Evolutionary conservation across 1,140 invertebrate species (phyloP), one percentile per base, ranked within the genome.

Genomic region (Meloidogyne exigua): DNA sequence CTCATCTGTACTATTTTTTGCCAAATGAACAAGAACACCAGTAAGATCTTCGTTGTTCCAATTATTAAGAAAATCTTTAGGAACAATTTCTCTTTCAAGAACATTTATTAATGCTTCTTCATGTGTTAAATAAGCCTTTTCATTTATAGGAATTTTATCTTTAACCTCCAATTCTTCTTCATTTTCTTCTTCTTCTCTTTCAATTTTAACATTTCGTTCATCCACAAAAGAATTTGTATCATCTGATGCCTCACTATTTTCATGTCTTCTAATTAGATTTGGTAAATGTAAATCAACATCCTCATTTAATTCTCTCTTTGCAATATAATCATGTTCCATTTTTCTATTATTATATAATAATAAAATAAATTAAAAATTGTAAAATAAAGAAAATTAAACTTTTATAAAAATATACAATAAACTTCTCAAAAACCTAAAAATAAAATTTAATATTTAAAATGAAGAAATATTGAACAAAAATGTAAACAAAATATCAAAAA

Each of bases 1-100:
- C 9, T 57, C 49, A 36, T 73, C 72, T 64, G 18, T 73, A n/a
- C 44, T 32, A 57, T 15, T 25, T 23, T 28, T 57, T 25, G 70
- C 21, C 11, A 42, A 21, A 32, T 62, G 21, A 65, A 66, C n/a
- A n/a, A 57, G 18, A 57, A 57, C 49, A 57, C 49, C 49, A 18
- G n/a, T 57, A 0, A 57, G 10, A n/a, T 57, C 49, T 57, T 57
- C 49, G 21, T 57, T 57, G 10, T 9, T 57, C 49, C 49, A 57
- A 57, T n/a, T 57, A n/a, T 57, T 57, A 9, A 57, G n/a, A 57
- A n/a, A 57, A 57, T 57, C 49, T n/a, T 57, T 57, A n/a, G 49
- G 49, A n/a, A n/a, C 18, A 57, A 57, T 2, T 10, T 5, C 49
- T n/a, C 21, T 57, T n/a, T 57, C 49, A 0, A 57, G 10, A 57